A percentile compares a stretch with the other conserved stretches of the same genome.
These are phyloP conservation scores for Rhabdophis nuchalis DNA, from an alignment of 2,797 vertebrate genomes.

Conservation along the genomic window DNA sequence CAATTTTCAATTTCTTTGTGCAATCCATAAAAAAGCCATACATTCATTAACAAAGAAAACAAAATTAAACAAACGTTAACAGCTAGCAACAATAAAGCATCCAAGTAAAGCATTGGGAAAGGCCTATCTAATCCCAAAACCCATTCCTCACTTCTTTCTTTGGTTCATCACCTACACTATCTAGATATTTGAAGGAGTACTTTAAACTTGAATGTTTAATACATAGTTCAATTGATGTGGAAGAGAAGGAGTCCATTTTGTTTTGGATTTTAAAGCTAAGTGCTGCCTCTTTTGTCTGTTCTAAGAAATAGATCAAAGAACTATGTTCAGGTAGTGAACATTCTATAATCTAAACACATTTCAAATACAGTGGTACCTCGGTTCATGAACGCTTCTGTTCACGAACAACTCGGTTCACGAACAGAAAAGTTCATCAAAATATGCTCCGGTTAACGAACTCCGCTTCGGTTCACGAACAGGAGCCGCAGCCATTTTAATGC, in stretches of 20 bases:
- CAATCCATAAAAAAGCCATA: background rate
- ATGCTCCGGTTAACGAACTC: too few species aligned
- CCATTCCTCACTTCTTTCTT: background rate
- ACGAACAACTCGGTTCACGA: too few species aligned
- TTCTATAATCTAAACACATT: background rate
- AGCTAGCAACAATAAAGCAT: background rate
- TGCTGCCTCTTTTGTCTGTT: background rate
- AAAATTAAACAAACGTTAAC: background rate
- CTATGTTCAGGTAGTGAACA: background rate
- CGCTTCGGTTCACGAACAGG: too few species aligned
- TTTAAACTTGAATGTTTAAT: background rate
- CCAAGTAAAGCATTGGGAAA: background rate
- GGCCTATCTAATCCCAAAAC: background rate
- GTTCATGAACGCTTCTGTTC: too few species aligned
- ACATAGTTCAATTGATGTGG: background rate
- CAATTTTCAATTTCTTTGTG: background rate
- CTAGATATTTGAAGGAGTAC: background rate
- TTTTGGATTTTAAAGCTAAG: background rate
- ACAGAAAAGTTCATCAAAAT: too few species aligned
- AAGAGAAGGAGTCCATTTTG: background rate
- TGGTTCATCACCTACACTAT: background rate
- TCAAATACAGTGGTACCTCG: too few species aligned
- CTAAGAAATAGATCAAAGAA: background rate
- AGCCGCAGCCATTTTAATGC: too few species aligned
- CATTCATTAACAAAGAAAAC: background rate